Evolutionary conservation across 1,140 invertebrate species (phyloP).

Genomic region (Antheraea mylitta): DNA sequence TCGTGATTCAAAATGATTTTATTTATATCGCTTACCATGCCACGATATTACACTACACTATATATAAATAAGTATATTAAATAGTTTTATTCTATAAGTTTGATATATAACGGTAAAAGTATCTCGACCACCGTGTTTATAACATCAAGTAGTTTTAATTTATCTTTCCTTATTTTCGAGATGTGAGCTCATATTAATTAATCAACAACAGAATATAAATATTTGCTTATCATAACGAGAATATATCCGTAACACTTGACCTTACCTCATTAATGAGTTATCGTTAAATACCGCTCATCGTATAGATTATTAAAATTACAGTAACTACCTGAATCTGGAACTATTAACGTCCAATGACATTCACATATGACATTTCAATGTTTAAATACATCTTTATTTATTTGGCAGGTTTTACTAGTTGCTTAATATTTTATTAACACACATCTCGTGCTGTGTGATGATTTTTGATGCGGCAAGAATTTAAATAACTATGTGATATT

Average conservation of each 20-base stretch:
- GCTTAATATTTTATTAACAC: conserved; percentile 41
- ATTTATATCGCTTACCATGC: too few species aligned
- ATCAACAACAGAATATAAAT: neutral
- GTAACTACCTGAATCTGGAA: neutral
- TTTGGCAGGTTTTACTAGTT: conserved; percentile 35
- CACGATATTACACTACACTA: too few species aligned
- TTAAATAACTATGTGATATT: conserved; percentile 30
- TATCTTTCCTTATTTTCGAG: too few species aligned
- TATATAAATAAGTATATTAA: too few species aligned
- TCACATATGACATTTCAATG: conserved; percentile 11
- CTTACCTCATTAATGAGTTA: neutral
- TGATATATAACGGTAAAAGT: too few species aligned
- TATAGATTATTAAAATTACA: neutral
- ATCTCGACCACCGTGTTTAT: too few species aligned
- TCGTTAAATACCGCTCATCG: neutral
- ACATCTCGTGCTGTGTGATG: conserved; percentile 31
- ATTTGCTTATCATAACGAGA: neutral
- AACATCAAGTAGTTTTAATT: too few species aligned
- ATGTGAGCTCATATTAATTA: too few species aligned
- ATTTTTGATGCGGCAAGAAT: conserved; percentile 30
- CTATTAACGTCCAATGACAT: neutral
- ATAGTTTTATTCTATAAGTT: too few species aligned
- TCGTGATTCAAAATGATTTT: too few species aligned
- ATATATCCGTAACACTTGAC: conserved; percentile 4
- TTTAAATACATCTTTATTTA: conserved; percentile 21